Base-by-base conservation (phyloP, 2,797 vertebrate genomes). In the Gobio occitaniae region DNA sequence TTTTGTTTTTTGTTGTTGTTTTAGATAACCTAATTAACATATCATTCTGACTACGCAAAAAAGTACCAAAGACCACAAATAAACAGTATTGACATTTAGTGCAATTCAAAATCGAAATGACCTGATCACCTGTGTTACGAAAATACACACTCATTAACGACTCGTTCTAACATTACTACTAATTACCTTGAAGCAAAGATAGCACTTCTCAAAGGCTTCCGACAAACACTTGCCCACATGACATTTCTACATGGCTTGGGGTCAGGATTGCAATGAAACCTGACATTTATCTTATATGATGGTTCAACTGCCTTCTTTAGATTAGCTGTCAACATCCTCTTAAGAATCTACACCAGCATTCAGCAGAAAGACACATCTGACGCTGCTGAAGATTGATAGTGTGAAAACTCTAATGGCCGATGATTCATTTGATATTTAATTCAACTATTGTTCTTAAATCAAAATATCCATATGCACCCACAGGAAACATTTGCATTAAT, bases 251-350 rank as follows among this genome's bases (percentile, higher is more conserved):
- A 50, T 65, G 11, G 70, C 85, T 83, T 66, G 17, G 48, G 86
- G 84, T 70, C 74, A 80, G 69, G 38, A 50, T 8, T 54, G 85
- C 68, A 80, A 85, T 86, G 65, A 83, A 85, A 83, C 48, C 77
- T 89, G 86, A 83, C 86, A 86, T 89, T 88, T 84, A 78, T 84
- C 65, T 86, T 76, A 84, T 61, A 59, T 63, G 82, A 86, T 52
- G 82, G 56, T 82, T 81, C 47, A 79, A 74, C 38, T 25, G n/a
- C 47, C 38, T 66, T 48, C 15, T 80, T 69, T 41, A 83, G 32
- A 75, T 86, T 44, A 76, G 69, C 78, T 75, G 59, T 86, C 63
- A 84, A 70, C 65, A 36, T 59, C 17, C 21, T 80, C 36, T 65
- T 80, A 29, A 85, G 59, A 80, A 32, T 61, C 47, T 29, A 63